Evolutionary conservation across 37 sponge, comb jelly and placozoan genomes (phyloP), one percentile per base, ranked within the genome.

Genomic region (Aphrocallistes beatrix): DNA sequence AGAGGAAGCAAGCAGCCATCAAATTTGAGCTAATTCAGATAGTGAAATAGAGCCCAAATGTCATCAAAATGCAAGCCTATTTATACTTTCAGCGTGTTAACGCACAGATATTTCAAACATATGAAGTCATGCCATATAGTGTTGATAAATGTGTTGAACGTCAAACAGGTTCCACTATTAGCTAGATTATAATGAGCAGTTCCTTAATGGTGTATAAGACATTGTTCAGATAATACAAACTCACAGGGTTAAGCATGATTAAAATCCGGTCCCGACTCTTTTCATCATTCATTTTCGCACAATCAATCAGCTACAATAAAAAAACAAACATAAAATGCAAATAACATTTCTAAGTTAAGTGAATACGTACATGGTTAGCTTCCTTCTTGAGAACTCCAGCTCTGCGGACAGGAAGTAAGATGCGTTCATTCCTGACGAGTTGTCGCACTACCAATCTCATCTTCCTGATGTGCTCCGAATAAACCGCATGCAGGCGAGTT

Each of bases 381-480:
- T 60, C 75, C 75, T 60, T 60, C n/a, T 60, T 60, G 34, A 60
- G 75, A 60, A 60, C n/a, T 13, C n/a, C 34, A 13, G 75, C 75
- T 60, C 75, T 60, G 3, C 34, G 75, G 17, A 30, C 28, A 60
- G 75, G 10, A 30, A 60, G 10, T 6, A 60, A 30, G 28, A 60
- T 19, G n/a, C 75, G 75, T 13, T 60, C 75, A 13, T 60, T 25
- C 34, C n/a, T 60, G n/a, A 60, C 75, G 10, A 60, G n/a, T 30
- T 60, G 75, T 30, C n/a, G 75, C 10, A 60, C 3, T 13, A 60
- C 1, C 10, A 60, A 25, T 13, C 75, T 3, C 8, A 60, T 19
- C 75, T 60, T 60, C 34, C 75, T 60, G 3, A 60, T 60, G n/a
- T 60, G 75, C 75, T 60, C 75, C 34, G 75, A 60, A 13, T 60